Base-by-base conservation (phyloP, 1,140 invertebrate genomes). In the Dysdera silvatica region DNA sequence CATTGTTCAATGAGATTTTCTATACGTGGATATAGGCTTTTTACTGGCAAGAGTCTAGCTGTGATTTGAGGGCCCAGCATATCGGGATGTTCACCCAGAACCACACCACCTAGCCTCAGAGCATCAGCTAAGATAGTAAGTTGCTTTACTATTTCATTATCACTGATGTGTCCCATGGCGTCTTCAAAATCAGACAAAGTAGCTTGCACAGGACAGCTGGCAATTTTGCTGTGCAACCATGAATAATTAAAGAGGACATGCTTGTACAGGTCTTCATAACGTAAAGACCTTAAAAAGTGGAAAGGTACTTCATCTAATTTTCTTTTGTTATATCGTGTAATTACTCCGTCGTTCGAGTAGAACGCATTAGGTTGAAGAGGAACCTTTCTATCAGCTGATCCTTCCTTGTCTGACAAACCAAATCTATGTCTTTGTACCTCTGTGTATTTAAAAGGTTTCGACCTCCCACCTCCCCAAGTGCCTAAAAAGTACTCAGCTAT, bases 401-500 rank as follows among this genome's bases (percentile, higher is more conserved):
- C 93, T 75, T 95, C 91, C 73, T 88, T 91, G 71, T 94, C 90
- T 7, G 85, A 72, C 6, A 77, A 65, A 56, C 71, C 71, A 72
- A 79, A 87, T 73, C 90, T 82, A 71, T 93, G 88, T 41, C 89
- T 80, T 73, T 98, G 95, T 57, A 95, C 93, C 77, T 98, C 94
- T 0, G 94, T 96, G 70, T 92, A 99, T 72, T 95, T 93, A 72
- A 97, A 99, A 0, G 83, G 95, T 71, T 98, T 98, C 0, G 93
- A 89, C 51, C 81, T 84, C 1, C 93, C 94, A 16, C 92, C 92
- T 29, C 93, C 90, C 91, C 91, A 96, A 64, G 91, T 94, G 4
- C 95, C 95, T 16, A 97, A 77, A 74, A 95, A 99, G 74, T 98
- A 99, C 78, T 99, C 95, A 2, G 95, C 93, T 65, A 97, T 95